These are phyloP conservation scores for Tetramorium alpestre DNA, from an alignment of 1,140 invertebrate genomes.

Conservation along the genomic window DNA sequence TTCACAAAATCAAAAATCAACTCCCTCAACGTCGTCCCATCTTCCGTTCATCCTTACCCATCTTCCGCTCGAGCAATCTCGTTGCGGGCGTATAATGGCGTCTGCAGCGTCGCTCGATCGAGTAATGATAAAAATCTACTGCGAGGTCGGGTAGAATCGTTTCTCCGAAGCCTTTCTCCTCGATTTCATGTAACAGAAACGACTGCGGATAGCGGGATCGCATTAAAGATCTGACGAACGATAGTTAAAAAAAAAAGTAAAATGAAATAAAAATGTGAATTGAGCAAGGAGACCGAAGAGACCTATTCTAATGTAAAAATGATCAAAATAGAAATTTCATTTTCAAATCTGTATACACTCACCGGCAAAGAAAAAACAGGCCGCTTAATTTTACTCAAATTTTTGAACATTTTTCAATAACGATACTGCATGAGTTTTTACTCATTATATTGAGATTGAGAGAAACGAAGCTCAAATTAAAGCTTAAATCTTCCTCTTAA, in stretches of 20 bases:
- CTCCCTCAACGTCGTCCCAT: constrained; percentile 8
- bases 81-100: constrained; percentile 27
- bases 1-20: constrained; percentile 38
- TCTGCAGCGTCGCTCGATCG: constrained; percentile 21
- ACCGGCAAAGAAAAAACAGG: too few species aligned
- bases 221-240: neutral
- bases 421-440: too few species aligned
- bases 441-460: too few species aligned
- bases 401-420: too few species aligned
- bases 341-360: too few species aligned
- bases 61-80: constrained; percentile 12
- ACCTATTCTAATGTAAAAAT: neutral
- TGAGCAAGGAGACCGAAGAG: neutral
- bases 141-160: neutral
- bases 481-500: too few species aligned
- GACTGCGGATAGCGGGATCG: neutral
- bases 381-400: too few species aligned
- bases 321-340: neutral
- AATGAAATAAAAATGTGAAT: neutral
- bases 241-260: neutral
- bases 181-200: neutral
- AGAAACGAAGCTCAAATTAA: too few species aligned
- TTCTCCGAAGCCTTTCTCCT: neutral
- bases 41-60: neutral
- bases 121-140: constrained; percentile 39